Evolutionary conservation across 53 echinoderm and acorn worm genomes (phyloP), one percentile per base, ranked within the genome.

Genomic region (Echinarachnius parma): DNA sequence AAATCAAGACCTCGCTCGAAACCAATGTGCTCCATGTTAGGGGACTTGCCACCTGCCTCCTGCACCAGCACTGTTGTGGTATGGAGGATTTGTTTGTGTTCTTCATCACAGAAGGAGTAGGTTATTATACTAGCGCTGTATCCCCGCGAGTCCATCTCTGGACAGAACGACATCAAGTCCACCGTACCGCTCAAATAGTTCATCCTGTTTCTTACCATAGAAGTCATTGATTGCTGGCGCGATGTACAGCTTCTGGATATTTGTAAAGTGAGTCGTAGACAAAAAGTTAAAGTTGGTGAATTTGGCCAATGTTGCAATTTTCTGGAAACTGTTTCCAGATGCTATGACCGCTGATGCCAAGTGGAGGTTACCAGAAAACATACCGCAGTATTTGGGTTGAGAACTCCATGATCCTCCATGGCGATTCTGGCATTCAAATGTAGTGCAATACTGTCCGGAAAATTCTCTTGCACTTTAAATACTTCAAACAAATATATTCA

Each of bases 21-120:
- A 1, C 71, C 81, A 20, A 81, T 47, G 2, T 60, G 70, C 28
- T 81, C 81, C 81, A 81, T 81, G 49, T 81, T 81, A 13, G 72
- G 60, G 16, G 71, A 71, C 45, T 81, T 81, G 9, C 61, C 71
- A 4, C 47, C 61, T 31, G 72, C 81, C 37, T 81, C 81, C 53
- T 66, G 66, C 3, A 66, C 47, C n/a, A 57, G 20, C 21, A 68
- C 68, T 1, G 29, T 58, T 36, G 52, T 48, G 13, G 58, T 32
- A 29, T 80, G 80, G n/a, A 80, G 47, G 34, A 80, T 67, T 50
- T 57, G 39, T 31, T 56, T 44, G 8, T 36, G 21, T 25, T 55
- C 46, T 46, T 80, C 80, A 46, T 80, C 69, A 15, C 39, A 67
- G 27, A 80, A 55, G 9, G 59, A 18, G 47, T 36, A 80, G 8